These are phyloP conservation scores for Enteromius fasciolatus DNA, from an alignment of 2,797 vertebrate species.

Conservation along the genomic window DNA sequence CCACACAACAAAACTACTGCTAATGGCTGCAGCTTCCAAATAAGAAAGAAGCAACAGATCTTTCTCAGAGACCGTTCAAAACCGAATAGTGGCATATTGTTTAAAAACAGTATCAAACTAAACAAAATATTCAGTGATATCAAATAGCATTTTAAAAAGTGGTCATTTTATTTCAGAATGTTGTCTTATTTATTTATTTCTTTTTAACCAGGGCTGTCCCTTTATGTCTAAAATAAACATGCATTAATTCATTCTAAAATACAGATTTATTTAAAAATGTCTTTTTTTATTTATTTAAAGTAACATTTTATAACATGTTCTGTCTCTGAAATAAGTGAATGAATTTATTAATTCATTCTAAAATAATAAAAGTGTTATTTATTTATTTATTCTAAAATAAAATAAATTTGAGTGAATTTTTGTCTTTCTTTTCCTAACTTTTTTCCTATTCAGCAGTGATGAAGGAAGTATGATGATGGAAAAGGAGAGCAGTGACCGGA, in stretches of 20 bases:
- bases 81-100: neutral
- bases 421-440: neutral
- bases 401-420: neutral
- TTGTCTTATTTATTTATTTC: neutral
- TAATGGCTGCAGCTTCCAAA: conserved; percentile 38
- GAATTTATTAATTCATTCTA: neutral
- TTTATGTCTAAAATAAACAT: neutral
- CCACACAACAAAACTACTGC: conserved; percentile 42
- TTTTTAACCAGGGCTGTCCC: neutral
- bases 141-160: neutral
- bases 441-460: neutral
- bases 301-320: neutral
- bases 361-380: neutral
- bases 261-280: neutral
- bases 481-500: neutral
- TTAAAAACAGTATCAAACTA: neutral
- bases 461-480: neutral
- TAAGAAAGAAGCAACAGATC: neutral
- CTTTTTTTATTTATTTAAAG: neutral
- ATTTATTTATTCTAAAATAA: neutral
- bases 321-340: neutral
- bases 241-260: neutral
- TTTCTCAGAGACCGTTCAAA: neutral
- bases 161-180: neutral
- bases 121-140: neutral